These are phyloP conservation scores for Ceratina australensis DNA, from an alignment of 1,140 invertebrate species.

Conservation along the genomic window DNA sequence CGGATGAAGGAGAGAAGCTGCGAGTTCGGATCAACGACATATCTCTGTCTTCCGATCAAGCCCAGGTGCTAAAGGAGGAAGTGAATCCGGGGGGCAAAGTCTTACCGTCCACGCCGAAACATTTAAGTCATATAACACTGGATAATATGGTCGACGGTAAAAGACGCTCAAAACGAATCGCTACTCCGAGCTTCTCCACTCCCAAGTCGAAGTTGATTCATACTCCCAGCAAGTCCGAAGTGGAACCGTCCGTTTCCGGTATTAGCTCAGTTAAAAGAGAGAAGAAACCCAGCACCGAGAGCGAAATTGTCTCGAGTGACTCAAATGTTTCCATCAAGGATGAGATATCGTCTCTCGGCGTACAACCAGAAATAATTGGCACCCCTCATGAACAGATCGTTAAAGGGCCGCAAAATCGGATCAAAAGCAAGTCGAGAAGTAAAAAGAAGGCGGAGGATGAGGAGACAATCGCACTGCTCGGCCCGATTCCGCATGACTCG, in stretches of 20 bases:
- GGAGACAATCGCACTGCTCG: slow-evolving; percentile 76
- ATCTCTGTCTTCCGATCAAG: slow-evolving; percentile 71
- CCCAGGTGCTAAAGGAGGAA: slow-evolving; percentile 68
- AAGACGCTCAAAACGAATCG: slow-evolving; percentile 65
- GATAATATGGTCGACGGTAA: slow-evolving; percentile 73
- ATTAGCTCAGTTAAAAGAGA: slow-evolving; percentile 26
- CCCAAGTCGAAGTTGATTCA: slow-evolving; percentile 47
- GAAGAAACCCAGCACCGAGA: slow-evolving; percentile 27
- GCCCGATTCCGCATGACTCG: slow-evolving; percentile 80
- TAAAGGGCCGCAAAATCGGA: slow-evolving; percentile 62
- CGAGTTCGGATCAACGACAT: slow-evolving; percentile 67
- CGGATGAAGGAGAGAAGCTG: slow-evolving; percentile 67
- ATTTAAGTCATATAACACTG: slow-evolving; percentile 64
- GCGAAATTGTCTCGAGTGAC: slow-evolving; percentile 53
- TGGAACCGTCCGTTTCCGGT: slow-evolving; percentile 61
- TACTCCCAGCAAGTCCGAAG: background rate
- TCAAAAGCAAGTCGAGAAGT: slow-evolving; percentile 65
- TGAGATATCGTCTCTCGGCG: slow-evolving; percentile 73
- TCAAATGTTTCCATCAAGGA: slow-evolving; percentile 37
- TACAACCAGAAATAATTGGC: slow-evolving; percentile 80
- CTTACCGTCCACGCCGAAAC: slow-evolving; percentile 67
- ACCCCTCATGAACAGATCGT: slow-evolving; percentile 68
- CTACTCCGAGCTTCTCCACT: slow-evolving; percentile 47
- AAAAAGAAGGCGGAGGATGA: slow-evolving; percentile 70
- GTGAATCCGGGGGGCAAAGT: slow-evolving; percentile 45